Base-by-base conservation (phyloP, 2,888 invertebrate genomes). In the Caenorhabditis japonica region DNA sequence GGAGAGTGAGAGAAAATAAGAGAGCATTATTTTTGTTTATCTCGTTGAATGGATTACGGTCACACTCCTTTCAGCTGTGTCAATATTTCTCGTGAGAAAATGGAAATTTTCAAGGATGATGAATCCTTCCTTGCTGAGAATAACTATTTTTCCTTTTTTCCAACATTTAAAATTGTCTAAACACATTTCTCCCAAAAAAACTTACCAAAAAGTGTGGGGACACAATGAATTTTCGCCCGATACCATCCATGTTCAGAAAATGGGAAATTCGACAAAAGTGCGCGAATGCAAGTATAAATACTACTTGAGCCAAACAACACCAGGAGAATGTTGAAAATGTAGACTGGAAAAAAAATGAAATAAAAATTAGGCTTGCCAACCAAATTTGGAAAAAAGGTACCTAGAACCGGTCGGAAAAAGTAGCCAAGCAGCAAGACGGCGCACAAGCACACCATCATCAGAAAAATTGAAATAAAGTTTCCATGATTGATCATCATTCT, bases 391-490 rank as follows among this genome's bases (percentile, higher is more conserved):
- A 30, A n/a, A 17, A 60, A 39, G 46, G 8, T 47, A 72, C 72
- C 64, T 25, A 66, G 46, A 39, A 66, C n/a, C 8, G 66, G 27
- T 34, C 84, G 64, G 59, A 83, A 85, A 69, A 75, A 87, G 68
- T 81, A 86, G n/a, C 79, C 77, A n/a, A 83, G 62, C 68, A 87
- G 75, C 15, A 86, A 76, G 8, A 87, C 73, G n/a, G 61, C 56
- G 30, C 83, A 76, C 23, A 87, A 66, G 7, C 83, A 33, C 7
- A 66, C 58, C 69, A 86, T 77, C 30, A 84, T 64, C 8, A 80
- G 12, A 13, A 52, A 30, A 41, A 84, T 76, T 17, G 75, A 62
- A 34, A 76, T 27, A 10, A 61, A 44, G 53, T 81, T 84, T 17
- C 68, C 70, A 33, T 69, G 51, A 15, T 47, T 47, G 12, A 15